phyloP scores from a whole-genome alignment of 2,888 invertebrate species.

The Brachynemurus nebulosus region DNA sequence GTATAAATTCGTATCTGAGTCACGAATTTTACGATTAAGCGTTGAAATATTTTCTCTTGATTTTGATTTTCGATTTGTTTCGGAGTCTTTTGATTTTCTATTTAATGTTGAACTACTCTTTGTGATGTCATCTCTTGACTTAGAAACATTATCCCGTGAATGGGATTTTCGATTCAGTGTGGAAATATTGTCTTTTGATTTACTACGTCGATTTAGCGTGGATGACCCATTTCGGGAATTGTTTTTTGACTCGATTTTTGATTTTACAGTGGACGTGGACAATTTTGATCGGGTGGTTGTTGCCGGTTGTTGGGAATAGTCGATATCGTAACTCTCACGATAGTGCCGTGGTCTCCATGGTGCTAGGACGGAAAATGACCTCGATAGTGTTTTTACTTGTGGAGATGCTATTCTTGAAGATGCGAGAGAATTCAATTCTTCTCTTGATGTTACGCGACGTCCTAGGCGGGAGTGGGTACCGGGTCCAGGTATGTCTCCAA shows the following conservation, averaged over 20 bases:
- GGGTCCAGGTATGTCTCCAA: conserved; percentile 74
- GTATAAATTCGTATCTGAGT: conserved; percentile 16
- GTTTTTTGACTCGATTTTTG: conserved; percentile 27
- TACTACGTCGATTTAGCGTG: conserved; percentile 33
- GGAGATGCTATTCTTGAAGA: conserved; percentile 43
- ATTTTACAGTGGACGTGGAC: conserved; percentile 26
- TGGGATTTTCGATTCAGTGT: conserved; percentile 21
- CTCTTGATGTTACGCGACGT: conserved; percentile 52
- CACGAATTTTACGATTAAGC: background rate
- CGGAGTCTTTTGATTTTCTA: background rate
- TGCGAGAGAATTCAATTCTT: conserved; percentile 54
- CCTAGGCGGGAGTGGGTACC: conserved; percentile 32
- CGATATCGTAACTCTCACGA: conserved; percentile 60
- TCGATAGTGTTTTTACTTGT: conserved; percentile 58
- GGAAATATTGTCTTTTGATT: conserved; percentile 29
- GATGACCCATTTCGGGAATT: conserved; percentile 25
- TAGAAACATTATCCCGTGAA: conserved; percentile 24
- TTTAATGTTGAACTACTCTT: conserved; percentile 26
- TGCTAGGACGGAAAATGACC: conserved; percentile 69
- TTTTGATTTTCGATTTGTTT: background rate
- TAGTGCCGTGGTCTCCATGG: conserved; percentile 71
- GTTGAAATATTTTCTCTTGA: background rate
- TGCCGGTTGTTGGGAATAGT: conserved; percentile 54
- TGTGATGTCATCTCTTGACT: background rate
- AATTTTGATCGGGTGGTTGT: conserved; percentile 31